Conservation (phyloP, 2,888 invertebrate genomes). For the Aphelenchoides bicaudatus region DNA sequence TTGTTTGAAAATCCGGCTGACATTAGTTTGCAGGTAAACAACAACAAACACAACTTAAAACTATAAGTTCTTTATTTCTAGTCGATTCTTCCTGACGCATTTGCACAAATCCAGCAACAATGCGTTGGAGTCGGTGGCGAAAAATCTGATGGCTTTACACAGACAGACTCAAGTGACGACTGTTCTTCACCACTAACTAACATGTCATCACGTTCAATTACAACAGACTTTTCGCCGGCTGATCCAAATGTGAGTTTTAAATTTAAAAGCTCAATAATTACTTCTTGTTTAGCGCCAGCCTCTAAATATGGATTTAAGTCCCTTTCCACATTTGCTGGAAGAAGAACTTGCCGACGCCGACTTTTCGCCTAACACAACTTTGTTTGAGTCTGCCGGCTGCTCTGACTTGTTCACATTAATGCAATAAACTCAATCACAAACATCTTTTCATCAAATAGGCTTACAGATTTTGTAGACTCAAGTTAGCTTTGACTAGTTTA, state of each 20-base stretch:
- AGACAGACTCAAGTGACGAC: slow-evolving; percentile 35
- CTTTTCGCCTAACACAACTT: slow-evolving; percentile 20
- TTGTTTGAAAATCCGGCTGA: slow-evolving; percentile 57
- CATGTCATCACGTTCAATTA: slow-evolving; percentile 23
- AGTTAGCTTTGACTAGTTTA: too few relatives aligned
- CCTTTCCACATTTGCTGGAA: slow-evolving; percentile 36
- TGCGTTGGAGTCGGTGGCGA: not conserved
- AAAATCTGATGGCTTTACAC: slow-evolving; percentile 34
- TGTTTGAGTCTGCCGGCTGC: slow-evolving; percentile 28
- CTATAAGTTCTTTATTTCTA: too few relatives aligned
- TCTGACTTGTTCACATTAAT: slow-evolving; percentile 26
- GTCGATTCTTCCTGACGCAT: slow-evolving; percentile 27
- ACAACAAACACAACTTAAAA: too few relatives aligned
- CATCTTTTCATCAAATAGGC: too few relatives aligned
- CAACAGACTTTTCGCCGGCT: slow-evolving; percentile 23
- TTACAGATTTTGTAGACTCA: too few relatives aligned
- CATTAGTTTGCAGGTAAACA: slow-evolving; percentile 43
- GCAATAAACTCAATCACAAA: too few relatives aligned
- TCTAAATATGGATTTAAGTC: slow-evolving; percentile 16
- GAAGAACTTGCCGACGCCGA: slow-evolving; percentile 33
- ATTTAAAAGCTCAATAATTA: slow-evolving; percentile 6
- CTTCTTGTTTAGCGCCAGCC: slow-evolving; percentile 12
- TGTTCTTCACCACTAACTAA: slow-evolving; percentile 33
- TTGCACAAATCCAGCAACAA: slow-evolving; percentile 8
- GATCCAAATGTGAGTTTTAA: slow-evolving; percentile 18